phyloP scores from a whole-genome alignment of 2,888 invertebrate species.

The Ellobium chinense region DNA sequence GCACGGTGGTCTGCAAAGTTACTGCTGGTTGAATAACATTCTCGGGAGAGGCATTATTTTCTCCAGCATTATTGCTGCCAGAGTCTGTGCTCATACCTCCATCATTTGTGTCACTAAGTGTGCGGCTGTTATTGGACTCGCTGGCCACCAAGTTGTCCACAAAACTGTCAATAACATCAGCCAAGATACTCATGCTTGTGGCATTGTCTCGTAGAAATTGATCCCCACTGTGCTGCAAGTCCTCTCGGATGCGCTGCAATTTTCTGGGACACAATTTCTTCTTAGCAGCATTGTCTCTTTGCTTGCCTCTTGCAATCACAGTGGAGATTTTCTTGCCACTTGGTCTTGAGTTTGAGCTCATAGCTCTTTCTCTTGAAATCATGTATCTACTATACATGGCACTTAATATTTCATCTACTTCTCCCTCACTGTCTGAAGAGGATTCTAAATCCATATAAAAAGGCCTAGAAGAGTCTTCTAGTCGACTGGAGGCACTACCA shows the following conservation, averaged over 20 bases:
- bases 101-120: conserved; percentile 39
- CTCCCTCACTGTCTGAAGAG: conserved; percentile 43
- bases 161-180: conserved; percentile 40
- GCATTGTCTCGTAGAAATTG: conserved; percentile 20
- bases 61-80: background rate
- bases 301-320: conserved; percentile 39
- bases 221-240: conserved; percentile 4
- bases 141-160: conserved; percentile 38
- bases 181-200: conserved; percentile 33
- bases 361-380: conserved; percentile 30
- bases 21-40: conserved; percentile 4
- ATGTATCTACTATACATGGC: conserved; percentile 45
- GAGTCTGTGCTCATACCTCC: conserved; percentile 26
- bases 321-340: conserved; percentile 44
- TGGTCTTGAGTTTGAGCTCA: conserved; percentile 11
- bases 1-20: background rate
- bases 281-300: conserved; percentile 43
- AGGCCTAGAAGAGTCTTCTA: conserved; percentile 21
- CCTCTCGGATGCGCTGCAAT: conserved; percentile 54
- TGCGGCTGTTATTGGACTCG: conserved; percentile 9
- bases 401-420: conserved; percentile 44
- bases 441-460: conserved; percentile 18
- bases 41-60: background rate
- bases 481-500: background rate
- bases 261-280: conserved; percentile 37